Conservation (phyloP, 1,140 invertebrate genomes). For the Lineus longissimus region DNA sequence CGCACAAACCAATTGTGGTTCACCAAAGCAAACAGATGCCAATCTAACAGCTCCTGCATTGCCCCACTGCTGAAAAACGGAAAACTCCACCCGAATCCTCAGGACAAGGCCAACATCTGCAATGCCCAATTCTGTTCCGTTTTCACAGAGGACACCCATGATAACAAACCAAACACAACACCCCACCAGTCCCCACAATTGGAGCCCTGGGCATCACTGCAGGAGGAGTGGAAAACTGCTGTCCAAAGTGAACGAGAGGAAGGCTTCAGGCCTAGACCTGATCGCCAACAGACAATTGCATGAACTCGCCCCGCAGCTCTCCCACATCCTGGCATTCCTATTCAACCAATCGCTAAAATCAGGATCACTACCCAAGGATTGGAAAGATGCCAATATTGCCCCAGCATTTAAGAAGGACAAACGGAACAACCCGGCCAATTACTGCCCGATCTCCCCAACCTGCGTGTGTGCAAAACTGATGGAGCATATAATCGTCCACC, state of each 20-base stretch:
- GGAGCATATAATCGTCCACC: not conserved
- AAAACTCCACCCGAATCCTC: no score
- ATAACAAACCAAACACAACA: no score
- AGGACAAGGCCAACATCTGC: no score
- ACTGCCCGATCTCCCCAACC: not conserved
- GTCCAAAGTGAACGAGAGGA: not conserved
- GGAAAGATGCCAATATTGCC: not conserved
- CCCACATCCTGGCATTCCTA: not conserved
- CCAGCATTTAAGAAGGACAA: not conserved
- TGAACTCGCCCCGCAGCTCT: not conserved
- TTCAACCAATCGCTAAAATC: not conserved
- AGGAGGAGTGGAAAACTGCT: not conserved
- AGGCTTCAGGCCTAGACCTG: not conserved
- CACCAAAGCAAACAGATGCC: no score
- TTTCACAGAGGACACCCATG: no score
- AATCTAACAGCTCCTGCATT: no score
- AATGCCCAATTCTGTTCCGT: no score
- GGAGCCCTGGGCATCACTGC: not conserved
- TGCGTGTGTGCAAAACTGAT: not conserved
- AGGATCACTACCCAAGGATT: not conserved
- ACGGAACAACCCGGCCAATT: not conserved
- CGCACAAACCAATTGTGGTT: no score
- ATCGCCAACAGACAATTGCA: not conserved
- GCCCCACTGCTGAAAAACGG: no score
- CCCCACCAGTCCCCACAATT: no score